Percentiles rank a stretch among this genome's conserved stretches.
Conservation (phyloP, 2,113 vertebrate species). For the Vulpes vulpes region DNA sequence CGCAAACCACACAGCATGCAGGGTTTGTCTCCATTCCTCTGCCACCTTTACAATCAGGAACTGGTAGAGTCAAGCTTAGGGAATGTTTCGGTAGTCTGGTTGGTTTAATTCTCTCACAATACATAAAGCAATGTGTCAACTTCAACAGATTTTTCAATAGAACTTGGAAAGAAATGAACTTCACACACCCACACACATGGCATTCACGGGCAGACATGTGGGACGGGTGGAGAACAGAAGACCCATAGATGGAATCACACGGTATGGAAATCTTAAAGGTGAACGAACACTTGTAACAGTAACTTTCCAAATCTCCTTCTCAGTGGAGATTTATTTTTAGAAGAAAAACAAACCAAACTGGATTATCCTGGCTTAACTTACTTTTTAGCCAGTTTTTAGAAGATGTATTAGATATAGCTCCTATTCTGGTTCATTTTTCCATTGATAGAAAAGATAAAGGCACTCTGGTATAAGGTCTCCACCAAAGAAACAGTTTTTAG, state of each 20-base stretch:
- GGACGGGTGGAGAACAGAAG: not conserved
- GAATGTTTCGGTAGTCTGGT: not conserved
- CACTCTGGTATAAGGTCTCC: not conserved
- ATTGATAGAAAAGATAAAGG: constrained; percentile 23
- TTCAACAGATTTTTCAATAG: constrained; percentile 48
- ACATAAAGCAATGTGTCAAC: constrained; percentile 13
- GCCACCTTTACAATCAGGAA: not conserved
- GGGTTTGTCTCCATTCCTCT: constrained; percentile 68
- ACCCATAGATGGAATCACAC: not conserved
- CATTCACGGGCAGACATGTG: constrained; percentile 42
- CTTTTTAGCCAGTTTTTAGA: constrained; percentile 14
- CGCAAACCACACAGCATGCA: constrained; percentile 93
- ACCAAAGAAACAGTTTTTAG: not conserved
- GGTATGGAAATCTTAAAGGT: not conserved
- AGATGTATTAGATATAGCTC: not conserved
- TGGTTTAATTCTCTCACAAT: constrained; percentile 39
- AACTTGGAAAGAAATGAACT: constrained; percentile 61
- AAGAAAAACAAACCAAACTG: constrained; percentile 44
- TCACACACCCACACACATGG: constrained; percentile 36
- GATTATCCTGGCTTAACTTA: not conserved
- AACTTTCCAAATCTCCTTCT: constrained; percentile 35
- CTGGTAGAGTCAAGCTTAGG: not conserved
- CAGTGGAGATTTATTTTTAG: constrained; percentile 37
- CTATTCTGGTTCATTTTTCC: constrained; percentile 11
- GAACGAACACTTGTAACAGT: not conserved